Evolutionary conservation across 92 coral and sea anemone species (phyloP).

Genomic region (Desmophyllum pertusum): DNA sequence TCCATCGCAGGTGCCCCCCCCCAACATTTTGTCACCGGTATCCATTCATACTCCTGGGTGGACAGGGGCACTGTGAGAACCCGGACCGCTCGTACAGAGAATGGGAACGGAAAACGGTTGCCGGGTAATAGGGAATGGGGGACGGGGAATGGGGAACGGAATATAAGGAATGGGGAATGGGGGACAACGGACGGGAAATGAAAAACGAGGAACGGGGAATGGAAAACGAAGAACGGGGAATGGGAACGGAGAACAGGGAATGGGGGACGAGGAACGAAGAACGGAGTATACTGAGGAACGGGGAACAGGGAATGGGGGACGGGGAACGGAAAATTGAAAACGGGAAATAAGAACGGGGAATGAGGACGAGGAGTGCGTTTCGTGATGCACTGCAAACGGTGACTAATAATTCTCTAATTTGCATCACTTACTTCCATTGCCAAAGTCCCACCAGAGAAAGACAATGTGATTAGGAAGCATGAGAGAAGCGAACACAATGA

Average conservation of each 20-base stretch:
- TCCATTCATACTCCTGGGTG: too few relatives aligned
- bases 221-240: neutral
- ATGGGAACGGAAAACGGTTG: too few relatives aligned
- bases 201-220: neutral
- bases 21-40: too few relatives aligned
- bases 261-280: neutral
- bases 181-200: neutral
- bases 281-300: neutral
- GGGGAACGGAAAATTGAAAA: neutral
- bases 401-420: slow-evolving; percentile 43
- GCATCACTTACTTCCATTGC: slow-evolving; percentile 80
- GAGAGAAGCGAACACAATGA: slow-evolving; percentile 81
- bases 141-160: neutral
- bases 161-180: neutral
- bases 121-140: too few relatives aligned
- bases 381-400: neutral
- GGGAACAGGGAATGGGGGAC: neutral
- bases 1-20: too few relatives aligned
- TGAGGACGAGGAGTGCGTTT: neutral
- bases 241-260: neutral
- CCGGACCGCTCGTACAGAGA: too few relatives aligned
- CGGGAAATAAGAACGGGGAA: neutral
- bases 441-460: slow-evolving; percentile 90
- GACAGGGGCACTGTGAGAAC: too few relatives aligned
- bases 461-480: slow-evolving; percentile 89